These are phyloP conservation scores for Drosophila orena DNA, from an alignment of 1,140 invertebrate genomes.

Conservation along the genomic window DNA sequence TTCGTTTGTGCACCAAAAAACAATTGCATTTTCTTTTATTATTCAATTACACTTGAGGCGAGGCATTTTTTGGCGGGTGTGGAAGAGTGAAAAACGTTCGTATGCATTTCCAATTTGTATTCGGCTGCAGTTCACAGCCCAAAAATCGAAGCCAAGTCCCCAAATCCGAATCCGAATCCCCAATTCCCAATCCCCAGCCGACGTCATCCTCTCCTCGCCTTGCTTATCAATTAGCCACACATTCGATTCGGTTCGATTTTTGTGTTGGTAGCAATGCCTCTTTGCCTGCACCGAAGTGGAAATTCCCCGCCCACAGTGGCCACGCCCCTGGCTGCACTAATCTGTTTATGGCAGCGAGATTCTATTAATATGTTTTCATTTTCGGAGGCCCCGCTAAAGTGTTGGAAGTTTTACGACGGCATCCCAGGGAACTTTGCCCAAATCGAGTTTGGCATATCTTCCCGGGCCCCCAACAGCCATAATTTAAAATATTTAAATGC, in stretches of 20 bases:
- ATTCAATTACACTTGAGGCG: conserved; percentile 67
- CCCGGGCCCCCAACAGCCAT: conserved; percentile 19
- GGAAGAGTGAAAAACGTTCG: conserved; percentile 14
- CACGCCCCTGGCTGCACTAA: conserved; percentile 48
- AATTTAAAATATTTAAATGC: conserved; percentile 66
- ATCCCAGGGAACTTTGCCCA: conserved; percentile 24
- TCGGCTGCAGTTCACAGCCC: conserved; percentile 4
- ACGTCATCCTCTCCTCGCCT: conserved; percentile 44
- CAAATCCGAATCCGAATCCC: conserved; percentile 10
- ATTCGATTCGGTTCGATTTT: conserved; percentile 47
- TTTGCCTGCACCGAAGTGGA: conserved; percentile 33
- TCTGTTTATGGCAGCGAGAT: conserved; percentile 73
- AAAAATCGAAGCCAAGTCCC: conserved; percentile 19
- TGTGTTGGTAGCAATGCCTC: conserved; percentile 45
- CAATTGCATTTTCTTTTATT: conserved; percentile 73
- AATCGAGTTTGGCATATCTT: conserved; percentile 52
- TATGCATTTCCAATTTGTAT: conserved; percentile 46
- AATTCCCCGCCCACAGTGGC: neutral
- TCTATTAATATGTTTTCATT: conserved; percentile 64
- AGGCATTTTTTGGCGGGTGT: conserved; percentile 9
- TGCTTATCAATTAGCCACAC: conserved; percentile 79
- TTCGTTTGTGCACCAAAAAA: conserved; percentile 45
- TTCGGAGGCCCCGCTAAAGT: conserved; percentile 47
- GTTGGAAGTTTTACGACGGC: conserved; percentile 72
- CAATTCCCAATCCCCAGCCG: neutral